Evolutionary conservation across 2,888 invertebrate species (phyloP), one percentile per base, ranked within the genome.

Genomic region (Epistrophe eligans): DNA sequence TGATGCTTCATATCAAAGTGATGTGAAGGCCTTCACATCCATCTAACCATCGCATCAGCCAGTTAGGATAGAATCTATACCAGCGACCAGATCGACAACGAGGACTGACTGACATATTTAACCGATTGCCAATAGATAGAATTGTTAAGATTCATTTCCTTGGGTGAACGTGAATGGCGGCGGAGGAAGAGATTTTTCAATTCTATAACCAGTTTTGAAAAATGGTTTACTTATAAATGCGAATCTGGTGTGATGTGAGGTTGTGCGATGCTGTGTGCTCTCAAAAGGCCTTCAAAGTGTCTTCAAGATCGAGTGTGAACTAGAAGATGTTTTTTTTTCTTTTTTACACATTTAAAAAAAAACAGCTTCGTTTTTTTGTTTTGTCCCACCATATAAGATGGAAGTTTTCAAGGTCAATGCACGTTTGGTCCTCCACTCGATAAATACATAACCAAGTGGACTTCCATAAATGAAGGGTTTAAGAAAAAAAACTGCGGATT

Each of bases 91-190:
- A 38, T 35, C 17, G 19, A 24, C 8, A 19, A 24, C 70, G 43
- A n/a, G n/a, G n/a, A 76, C 79, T 83, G 87, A 87, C 76, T 87
- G 87, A 87, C 87, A 87, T 87, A 87, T 87, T 87, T 87, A 79
- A 83, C 76, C 83, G 79, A 87, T 83, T 79, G 87, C 72, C 81
- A 74, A 85, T 77, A 81, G 81, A 70, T 71, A 60, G 82, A 82
- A 85, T 85, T 71, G 85, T 52, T 82, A 17, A 74, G 85, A 85
- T 85, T 85, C 85, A 85, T 81, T 85, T 85, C 85, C 77, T 77
- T 85, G 35, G 35, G 38, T 66, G 32, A 66, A 57, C 82, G 64
- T 48, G 50, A 17, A 70, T 40, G 10, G 66, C 60, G 43, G 45
- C 48, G 10, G 66, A 67, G 43, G 45, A 74, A 62, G 70, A 71